Conservation (phyloP, 1,140 invertebrate species). For the Liolophura sinensis region DNA sequence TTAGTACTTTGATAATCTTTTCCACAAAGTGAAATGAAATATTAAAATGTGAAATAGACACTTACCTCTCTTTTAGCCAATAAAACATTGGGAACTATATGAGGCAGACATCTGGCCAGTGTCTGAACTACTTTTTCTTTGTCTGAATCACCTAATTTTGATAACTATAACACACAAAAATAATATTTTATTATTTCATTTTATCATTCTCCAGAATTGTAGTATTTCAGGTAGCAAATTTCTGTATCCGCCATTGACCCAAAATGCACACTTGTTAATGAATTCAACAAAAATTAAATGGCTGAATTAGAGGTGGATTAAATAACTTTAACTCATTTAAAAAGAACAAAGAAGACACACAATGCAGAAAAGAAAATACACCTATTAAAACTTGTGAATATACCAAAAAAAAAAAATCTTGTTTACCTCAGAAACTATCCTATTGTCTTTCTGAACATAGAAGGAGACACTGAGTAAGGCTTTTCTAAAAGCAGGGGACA, state of each 20-base stretch:
- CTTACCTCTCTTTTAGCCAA: slow-evolving; percentile 69
- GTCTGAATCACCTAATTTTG: slow-evolving; percentile 43
- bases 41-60: not conserved
- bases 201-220: not conserved
- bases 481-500: slow-evolving; percentile 64
- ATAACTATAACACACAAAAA: slow-evolving; percentile 40
- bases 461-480: slow-evolving; percentile 56
- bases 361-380: no score
- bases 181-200: slow-evolving; percentile 1
- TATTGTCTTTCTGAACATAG: slow-evolving; percentile 51
- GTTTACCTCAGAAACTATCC: slow-evolving; percentile 55
- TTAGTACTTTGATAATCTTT: no score
- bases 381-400: no score
- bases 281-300: no score
- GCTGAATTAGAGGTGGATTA: no score
- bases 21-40: not conserved
- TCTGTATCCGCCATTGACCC: no score
- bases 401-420: no score
- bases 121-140: slow-evolving; percentile 52
- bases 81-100: slow-evolving; percentile 72
- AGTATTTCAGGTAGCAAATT: not conserved
- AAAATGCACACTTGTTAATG: no score
- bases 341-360: no score
- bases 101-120: slow-evolving; percentile 61
- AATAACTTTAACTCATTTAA: no score